phyloP scores from a whole-genome alignment of 2,797 vertebrate genomes.

The Sebastes wilsoni region DNA sequence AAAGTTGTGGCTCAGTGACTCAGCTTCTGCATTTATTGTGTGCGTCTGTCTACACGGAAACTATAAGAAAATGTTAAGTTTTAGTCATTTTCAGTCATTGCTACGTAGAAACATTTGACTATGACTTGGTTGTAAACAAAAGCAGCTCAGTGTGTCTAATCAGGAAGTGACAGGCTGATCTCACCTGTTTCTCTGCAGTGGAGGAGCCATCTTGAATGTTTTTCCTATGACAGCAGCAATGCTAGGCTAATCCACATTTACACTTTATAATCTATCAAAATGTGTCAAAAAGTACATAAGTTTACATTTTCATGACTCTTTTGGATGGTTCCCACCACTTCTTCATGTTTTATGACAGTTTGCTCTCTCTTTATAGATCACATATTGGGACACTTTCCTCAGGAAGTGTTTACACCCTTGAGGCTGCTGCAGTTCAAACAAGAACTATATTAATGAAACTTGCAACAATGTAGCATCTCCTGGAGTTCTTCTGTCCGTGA shows the following conservation, averaged over 20 bases:
- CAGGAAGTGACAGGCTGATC: conserved; percentile 74
- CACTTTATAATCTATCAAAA: neutral
- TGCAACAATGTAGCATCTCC: conserved; percentile 43
- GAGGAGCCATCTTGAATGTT: conserved; percentile 83
- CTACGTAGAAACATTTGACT: neutral
- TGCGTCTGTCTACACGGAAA: neutral
- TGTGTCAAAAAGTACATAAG: fast-evolving
- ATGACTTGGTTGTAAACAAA: neutral
- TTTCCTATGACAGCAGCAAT: conserved; percentile 44
- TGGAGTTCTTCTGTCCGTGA: conserved; percentile 55
- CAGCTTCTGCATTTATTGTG: neutral
- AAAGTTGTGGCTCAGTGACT: neutral
- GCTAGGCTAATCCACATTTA: conserved; percentile 48
- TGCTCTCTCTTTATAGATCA: conserved; percentile 47
- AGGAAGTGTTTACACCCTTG: conserved; percentile 36
- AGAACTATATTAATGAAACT: conserved; percentile 29
- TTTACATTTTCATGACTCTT: neutral
- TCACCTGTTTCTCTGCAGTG: conserved; percentile 52
- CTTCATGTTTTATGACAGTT: conserved; percentile 3
- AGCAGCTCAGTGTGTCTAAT: conserved; percentile 28
- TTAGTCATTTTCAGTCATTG: neutral
- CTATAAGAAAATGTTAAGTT: neutral
- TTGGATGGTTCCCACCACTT: neutral
- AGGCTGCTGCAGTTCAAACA: conserved; percentile 34
- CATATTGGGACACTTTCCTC: conserved; percentile 36